These are phyloP conservation scores for Schizopygopsis malacanthus DNA, from an alignment of 2,797 vertebrate genomes.

Conservation along the genomic window DNA sequence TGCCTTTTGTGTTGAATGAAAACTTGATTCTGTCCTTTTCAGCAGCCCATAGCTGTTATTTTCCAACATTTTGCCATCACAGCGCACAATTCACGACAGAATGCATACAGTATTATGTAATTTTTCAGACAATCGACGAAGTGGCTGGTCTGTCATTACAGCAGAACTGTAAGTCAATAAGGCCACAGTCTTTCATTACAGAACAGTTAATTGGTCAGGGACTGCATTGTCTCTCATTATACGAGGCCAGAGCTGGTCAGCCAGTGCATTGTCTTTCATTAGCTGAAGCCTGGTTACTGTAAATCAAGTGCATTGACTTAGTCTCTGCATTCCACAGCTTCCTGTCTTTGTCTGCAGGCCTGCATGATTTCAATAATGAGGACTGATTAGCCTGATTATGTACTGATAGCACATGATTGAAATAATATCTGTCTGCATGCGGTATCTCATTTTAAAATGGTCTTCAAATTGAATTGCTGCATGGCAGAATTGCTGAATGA, in stretches of 20 bases:
- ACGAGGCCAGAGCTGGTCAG: constrained; percentile 42
- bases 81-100: background rate
- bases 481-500: background rate
- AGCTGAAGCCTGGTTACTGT: constrained; percentile 27
- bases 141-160: constrained; percentile 34
- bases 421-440: constrained; percentile 18
- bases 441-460: background rate
- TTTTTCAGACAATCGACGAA: constrained; percentile 27
- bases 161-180: constrained; percentile 12
- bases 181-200: constrained; percentile 37
- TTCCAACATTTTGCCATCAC: background rate
- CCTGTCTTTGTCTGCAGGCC: constrained; percentile 45
- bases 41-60: background rate
- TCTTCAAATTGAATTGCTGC: constrained; percentile 13
- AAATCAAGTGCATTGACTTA: constrained; percentile 36
- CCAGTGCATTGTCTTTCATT: constrained; percentile 51
- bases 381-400: constrained; percentile 2
- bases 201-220: constrained; percentile 25
- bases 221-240: constrained; percentile 39
- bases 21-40: background rate
- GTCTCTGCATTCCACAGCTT: constrained; percentile 28
- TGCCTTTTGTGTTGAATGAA: background rate
- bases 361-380: background rate
- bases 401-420: constrained; percentile 15
- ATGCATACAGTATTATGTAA: background rate